Conservation (phyloP, 2,888 invertebrate genomes). For the Stratiomys singularior region DNA sequence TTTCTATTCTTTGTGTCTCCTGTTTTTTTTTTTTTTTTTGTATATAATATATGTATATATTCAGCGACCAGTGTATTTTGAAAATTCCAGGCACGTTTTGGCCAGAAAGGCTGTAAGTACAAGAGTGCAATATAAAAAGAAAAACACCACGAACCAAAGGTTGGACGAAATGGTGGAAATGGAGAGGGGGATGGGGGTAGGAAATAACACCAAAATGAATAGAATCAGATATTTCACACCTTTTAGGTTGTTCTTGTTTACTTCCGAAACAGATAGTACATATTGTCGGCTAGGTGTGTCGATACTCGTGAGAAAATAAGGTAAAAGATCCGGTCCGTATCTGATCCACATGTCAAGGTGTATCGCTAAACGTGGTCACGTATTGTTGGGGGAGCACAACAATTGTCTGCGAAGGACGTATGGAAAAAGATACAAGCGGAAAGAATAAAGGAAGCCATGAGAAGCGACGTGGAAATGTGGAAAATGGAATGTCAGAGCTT, state of each 20-base stretch:
- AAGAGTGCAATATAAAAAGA: conserved; percentile 4
- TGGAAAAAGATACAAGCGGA: no score
- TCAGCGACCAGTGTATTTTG: neutral
- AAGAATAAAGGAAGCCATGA: no score
- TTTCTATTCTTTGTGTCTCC: no score
- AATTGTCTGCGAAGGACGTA: neutral
- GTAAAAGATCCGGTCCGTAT: neutral
- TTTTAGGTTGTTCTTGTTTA: conserved; percentile 34
- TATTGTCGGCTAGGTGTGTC: neutral
- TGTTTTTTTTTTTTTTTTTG: no score
- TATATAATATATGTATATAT: no score
- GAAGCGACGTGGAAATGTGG: no score
- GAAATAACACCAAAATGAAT: conserved; percentile 16
- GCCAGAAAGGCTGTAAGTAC: conserved; percentile 9
- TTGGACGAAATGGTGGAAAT: no score
- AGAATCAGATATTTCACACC: conserved; percentile 39
- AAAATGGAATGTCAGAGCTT: no score
- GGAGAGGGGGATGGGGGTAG: neutral
- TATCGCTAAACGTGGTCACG: conserved; percentile 34
- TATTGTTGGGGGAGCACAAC: neutral
- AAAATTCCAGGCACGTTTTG: neutral
- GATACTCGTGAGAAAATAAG: conserved; percentile 18
- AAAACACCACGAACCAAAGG: no score
- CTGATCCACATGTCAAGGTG: conserved; percentile 24
- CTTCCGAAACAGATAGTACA: conserved; percentile 39